Percentiles rank a stretch among this genome's conserved stretches.
Evolutionary conservation across 2,797 vertebrate genomes (phyloP).

Genomic region (Lepus townsendii): DNA sequence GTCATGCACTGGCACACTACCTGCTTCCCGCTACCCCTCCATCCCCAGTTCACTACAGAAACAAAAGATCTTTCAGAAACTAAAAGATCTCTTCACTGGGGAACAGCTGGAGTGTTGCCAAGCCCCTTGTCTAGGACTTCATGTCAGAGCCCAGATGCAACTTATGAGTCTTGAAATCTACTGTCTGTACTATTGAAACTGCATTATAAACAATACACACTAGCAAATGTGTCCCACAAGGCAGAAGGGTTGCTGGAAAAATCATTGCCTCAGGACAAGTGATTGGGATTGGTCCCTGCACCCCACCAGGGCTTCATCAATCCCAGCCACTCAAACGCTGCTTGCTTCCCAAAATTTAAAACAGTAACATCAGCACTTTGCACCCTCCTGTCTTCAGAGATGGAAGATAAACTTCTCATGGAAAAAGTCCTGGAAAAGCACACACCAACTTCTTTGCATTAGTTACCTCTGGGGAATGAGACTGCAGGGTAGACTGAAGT

Average conservation of each 20-base stretch:
- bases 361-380: constrained; percentile 27
- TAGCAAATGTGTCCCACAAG: constrained; percentile 56
- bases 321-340: constrained; percentile 4
- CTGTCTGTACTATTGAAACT: constrained; percentile 49
- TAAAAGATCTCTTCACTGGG: background rate
- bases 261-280: constrained; percentile 38
- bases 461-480: background rate
- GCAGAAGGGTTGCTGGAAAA: constrained; percentile 66
- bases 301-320: constrained; percentile 6
- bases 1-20: background rate
- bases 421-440: background rate
- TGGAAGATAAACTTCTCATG: background rate
- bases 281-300: background rate
- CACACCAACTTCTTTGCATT: background rate
- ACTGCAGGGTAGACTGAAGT: background rate
- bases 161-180: constrained; percentile 67
- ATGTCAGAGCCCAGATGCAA: background rate
- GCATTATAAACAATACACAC: constrained; percentile 46
- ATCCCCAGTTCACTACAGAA: background rate
- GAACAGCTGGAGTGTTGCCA: background rate
- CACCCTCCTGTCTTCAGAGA: background rate
- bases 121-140: background rate
- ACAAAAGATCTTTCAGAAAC: constrained; percentile 14
- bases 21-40: background rate
- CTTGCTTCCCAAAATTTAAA: constrained; percentile 41